These are phyloP conservation scores for Smittia aterrima DNA, from an alignment of 2,888 invertebrate species.

Conservation along the genomic window DNA sequence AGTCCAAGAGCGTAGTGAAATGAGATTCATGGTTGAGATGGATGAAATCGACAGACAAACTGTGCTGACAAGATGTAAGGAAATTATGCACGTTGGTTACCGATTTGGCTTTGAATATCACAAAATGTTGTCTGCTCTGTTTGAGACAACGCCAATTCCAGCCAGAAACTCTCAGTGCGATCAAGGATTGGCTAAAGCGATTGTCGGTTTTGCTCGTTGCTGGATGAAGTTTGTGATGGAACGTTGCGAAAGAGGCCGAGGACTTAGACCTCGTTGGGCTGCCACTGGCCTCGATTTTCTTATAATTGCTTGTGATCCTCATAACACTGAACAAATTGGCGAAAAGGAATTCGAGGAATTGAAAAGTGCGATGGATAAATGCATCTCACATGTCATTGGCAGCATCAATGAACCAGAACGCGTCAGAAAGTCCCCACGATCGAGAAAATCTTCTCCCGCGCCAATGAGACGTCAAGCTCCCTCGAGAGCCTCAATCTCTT, in stretches of 20 bases:
- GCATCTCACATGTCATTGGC: slow-evolving; percentile 83
- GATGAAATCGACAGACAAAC: slow-evolving; percentile 58
- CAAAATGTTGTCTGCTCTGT: slow-evolving; percentile 58
- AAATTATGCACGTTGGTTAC: slow-evolving; percentile 82
- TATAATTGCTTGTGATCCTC: slow-evolving; percentile 79
- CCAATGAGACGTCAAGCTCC: slow-evolving; percentile 52
- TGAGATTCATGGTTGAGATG: slow-evolving; percentile 49
- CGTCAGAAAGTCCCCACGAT: slow-evolving; percentile 52
- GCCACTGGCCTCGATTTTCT: slow-evolving; percentile 85
- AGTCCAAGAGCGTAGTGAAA: slow-evolving; percentile 49
- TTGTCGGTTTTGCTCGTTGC: slow-evolving; percentile 70
- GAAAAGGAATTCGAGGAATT: slow-evolving; percentile 77
- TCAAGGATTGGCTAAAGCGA: slow-evolving; percentile 58
- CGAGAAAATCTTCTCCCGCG: slow-evolving; percentile 52
- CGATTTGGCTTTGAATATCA: slow-evolving; percentile 82
- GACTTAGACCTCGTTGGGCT: slow-evolving; percentile 82
- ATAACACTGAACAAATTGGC: slow-evolving; percentile 72
- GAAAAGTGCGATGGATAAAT: slow-evolving; percentile 77
- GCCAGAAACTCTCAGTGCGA: slow-evolving; percentile 51
- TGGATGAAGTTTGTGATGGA: slow-evolving; percentile 90
- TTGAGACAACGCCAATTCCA: slow-evolving; percentile 54
- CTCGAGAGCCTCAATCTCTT: slow-evolving; percentile 54
- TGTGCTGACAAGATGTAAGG: slow-evolving; percentile 65
- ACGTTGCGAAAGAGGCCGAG: slow-evolving; percentile 79
- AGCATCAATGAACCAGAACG: slow-evolving; percentile 57